These are phyloP conservation scores for Typhlomys cinereus DNA, from an alignment of 2,113 vertebrate genomes.

Conservation along the genomic window DNA sequence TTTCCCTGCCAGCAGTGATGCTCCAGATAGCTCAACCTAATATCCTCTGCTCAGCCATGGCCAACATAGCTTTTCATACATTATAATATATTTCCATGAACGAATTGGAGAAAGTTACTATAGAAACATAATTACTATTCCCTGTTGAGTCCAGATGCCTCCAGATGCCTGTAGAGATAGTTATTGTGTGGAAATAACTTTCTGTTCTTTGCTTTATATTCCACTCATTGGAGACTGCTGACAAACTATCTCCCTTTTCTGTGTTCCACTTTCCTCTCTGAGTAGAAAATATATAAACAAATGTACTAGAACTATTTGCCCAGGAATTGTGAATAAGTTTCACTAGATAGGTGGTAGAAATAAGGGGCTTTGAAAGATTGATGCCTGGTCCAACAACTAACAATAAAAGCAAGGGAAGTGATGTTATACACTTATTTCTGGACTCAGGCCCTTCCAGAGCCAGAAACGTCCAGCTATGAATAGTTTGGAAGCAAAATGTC, in stretches of 20 bases:
- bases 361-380: not conserved
- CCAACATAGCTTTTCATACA: constrained; percentile 36
- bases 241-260: not conserved
- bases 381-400: not conserved
- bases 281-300: constrained; percentile 28
- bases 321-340: constrained; percentile 2
- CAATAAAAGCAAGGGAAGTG: not conserved
- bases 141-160: constrained; percentile 36
- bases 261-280: not conserved
- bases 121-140: constrained; percentile 70
- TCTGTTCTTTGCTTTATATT: not conserved
- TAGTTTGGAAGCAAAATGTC: not conserved
- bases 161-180: not conserved
- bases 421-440: not conserved
- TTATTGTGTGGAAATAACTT: constrained; percentile 46
- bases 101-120: constrained; percentile 62
- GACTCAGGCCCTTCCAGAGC: not conserved
- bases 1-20: constrained; percentile 36
- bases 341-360: not conserved
- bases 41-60: not conserved
- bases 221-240: constrained; percentile 1
- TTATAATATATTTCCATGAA: constrained; percentile 48
- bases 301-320: not conserved
- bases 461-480: not conserved
- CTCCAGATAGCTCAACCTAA: constrained; percentile 47